Evolutionary conservation across 2,797 vertebrate genomes (phyloP).

Genomic region (Tapirus indicus): DNA sequence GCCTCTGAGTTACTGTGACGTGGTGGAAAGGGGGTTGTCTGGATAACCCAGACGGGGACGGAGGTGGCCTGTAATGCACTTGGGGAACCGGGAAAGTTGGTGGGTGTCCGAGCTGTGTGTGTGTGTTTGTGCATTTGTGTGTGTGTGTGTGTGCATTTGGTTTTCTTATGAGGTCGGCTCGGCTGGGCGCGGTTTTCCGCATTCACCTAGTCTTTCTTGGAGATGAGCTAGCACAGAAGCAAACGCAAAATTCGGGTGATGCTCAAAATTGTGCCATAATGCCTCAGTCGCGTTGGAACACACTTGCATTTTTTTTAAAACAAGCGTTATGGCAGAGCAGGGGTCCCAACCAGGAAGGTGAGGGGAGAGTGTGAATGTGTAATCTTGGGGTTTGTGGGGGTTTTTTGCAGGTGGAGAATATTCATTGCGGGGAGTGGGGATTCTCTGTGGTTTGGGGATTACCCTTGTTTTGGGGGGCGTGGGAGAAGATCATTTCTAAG

Average conservation of each 20-base stretch:
- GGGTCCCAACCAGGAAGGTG: background rate
- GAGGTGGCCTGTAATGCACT: background rate
- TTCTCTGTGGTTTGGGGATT: background rate
- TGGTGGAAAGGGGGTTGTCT: background rate
- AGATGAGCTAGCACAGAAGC: background rate
- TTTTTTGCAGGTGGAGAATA: background rate
- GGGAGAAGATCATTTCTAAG: background rate
- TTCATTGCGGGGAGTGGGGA: background rate
- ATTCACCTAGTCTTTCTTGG: background rate
- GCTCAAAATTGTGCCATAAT: background rate
- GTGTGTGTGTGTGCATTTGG: accelerated
- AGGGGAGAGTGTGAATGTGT: background rate
- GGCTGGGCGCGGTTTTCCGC: background rate
- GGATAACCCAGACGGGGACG: background rate
- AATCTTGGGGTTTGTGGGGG: background rate
- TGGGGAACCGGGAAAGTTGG: background rate
- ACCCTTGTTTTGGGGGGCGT: no score
- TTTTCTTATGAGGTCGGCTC: background rate
- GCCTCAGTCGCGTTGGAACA: accelerated
- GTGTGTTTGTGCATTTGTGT: background rate
- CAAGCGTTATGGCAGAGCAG: background rate
- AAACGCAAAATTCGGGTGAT: background rate
- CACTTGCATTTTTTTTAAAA: background rate
- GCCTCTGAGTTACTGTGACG: background rate
- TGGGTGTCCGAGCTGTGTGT: no score